These are phyloP conservation scores for Nomada fabriciana DNA, from an alignment of 2,888 invertebrate species.

Conservation along the genomic window DNA sequence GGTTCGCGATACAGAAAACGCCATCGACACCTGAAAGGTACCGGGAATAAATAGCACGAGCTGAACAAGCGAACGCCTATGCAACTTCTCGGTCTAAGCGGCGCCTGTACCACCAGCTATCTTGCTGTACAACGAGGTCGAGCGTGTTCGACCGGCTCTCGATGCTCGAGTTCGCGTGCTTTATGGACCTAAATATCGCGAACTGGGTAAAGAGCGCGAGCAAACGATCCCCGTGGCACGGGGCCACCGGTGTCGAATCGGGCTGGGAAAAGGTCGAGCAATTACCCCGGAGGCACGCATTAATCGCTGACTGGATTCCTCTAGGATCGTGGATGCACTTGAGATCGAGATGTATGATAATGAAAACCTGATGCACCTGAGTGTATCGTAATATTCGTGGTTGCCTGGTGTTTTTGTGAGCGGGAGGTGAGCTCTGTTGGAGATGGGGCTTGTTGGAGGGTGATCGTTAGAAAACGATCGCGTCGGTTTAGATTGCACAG, in stretches of 20 bases:
- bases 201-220: constrained; percentile 57
- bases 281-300: constrained; percentile 9
- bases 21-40: background rate
- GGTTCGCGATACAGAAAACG: background rate
- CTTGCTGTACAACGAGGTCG: constrained; percentile 65
- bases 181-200: constrained; percentile 64
- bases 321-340: background rate
- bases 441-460: no score
- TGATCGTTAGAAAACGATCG: no score
- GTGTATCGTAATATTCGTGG: background rate
- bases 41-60: constrained; percentile 13
- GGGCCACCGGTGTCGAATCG: constrained; percentile 13
- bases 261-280: constrained; percentile 6
- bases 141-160: constrained; percentile 63
- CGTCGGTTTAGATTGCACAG: no score
- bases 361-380: background rate
- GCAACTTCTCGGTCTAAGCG: background rate
- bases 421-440: no score
- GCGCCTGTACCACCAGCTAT: background rate
- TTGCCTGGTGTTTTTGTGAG: no score
- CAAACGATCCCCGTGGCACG: background rate
- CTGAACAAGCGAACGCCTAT: background rate
- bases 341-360: background rate
- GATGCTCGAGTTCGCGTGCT: constrained; percentile 35
- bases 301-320: background rate